phyloP scores from a whole-genome alignment of 53 echinoderm and acorn worm genomes.

The Glandiceps talaboti region DNA sequence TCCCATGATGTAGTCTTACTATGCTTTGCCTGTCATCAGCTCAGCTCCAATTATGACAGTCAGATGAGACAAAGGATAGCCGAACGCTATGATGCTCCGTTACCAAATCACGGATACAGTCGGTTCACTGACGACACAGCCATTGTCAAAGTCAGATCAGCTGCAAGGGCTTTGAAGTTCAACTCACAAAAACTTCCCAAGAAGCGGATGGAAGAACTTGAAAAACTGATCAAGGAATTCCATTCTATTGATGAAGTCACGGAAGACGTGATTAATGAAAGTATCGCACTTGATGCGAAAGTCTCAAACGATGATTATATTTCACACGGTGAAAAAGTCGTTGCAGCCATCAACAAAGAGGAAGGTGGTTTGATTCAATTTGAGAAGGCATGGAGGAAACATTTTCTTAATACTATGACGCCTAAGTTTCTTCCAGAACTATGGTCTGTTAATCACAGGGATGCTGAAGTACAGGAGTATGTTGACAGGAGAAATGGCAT shows the following conservation, averaged over 20 bases:
- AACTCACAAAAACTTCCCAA: conserved; percentile 52
- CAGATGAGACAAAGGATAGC: conserved; percentile 32
- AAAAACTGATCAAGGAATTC: conserved; percentile 24
- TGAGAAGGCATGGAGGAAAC: conserved; percentile 72
- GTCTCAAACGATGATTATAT: conserved; percentile 45
- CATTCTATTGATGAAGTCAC: conserved; percentile 29
- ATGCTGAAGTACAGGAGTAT: conserved; percentile 6
- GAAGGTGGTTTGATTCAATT: conserved; percentile 52
- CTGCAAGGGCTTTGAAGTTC: conserved; percentile 62
- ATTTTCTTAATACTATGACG: conserved; percentile 66
- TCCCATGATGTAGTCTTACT: conserved; percentile 88
- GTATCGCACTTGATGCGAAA: conserved; percentile 33
- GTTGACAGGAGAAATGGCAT: neutral
- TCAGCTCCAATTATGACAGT: conserved; percentile 51
- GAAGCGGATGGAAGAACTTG: conserved; percentile 42
- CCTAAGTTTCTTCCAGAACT: conserved; percentile 65
- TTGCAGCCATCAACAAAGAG: conserved; percentile 23
- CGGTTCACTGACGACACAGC: conserved; percentile 43
- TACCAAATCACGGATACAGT: conserved; percentile 35
- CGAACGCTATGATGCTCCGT: conserved; percentile 52
- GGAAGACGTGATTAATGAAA: conserved; percentile 28
- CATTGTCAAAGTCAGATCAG: conserved; percentile 50
- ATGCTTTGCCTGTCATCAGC: conserved; percentile 69
- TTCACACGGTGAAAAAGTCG: conserved; percentile 77
- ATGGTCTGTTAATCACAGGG: conserved; percentile 90